Conservation (phyloP, 2,888 invertebrate species). For the Nowickia ferox region DNA sequence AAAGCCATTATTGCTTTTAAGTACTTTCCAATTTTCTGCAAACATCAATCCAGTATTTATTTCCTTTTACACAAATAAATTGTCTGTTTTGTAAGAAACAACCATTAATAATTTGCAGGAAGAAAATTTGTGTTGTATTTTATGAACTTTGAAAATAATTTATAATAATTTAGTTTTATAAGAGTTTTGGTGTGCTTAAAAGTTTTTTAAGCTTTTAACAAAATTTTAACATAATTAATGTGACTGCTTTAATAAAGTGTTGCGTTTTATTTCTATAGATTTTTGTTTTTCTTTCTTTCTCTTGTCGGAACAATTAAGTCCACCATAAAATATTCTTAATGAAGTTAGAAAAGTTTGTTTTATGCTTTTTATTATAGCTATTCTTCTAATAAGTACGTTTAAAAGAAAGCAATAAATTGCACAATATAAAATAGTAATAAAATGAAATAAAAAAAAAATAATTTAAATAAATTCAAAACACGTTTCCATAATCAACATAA, state of each 20-base stretch:
- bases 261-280: background rate
- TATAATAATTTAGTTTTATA: background rate
- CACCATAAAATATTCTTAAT: slow-evolving; percentile 58
- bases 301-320: slow-evolving; percentile 45
- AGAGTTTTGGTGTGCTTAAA: background rate
- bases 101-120: background rate
- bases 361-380: slow-evolving; percentile 13
- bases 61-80: background rate
- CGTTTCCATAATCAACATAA: slow-evolving; percentile 70
- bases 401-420: slow-evolving; percentile 32
- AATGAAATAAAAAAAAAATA: background rate
- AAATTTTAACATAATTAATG: background rate
- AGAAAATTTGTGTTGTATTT: background rate
- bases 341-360: slow-evolving; percentile 63
- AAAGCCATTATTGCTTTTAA: too few species aligned
- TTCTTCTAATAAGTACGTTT: background rate
- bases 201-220: background rate
- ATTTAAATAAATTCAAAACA: slow-evolving; percentile 55
- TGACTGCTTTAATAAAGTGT: background rate
- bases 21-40: too few species aligned
- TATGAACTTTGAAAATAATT: background rate
- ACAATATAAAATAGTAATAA: slow-evolving; percentile 1
- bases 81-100: background rate
- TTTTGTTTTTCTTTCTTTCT: background rate
- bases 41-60: too few species aligned